Base-by-base conservation (phyloP, 2,113 vertebrate species). In the Bagarius yarrelli region DNA sequence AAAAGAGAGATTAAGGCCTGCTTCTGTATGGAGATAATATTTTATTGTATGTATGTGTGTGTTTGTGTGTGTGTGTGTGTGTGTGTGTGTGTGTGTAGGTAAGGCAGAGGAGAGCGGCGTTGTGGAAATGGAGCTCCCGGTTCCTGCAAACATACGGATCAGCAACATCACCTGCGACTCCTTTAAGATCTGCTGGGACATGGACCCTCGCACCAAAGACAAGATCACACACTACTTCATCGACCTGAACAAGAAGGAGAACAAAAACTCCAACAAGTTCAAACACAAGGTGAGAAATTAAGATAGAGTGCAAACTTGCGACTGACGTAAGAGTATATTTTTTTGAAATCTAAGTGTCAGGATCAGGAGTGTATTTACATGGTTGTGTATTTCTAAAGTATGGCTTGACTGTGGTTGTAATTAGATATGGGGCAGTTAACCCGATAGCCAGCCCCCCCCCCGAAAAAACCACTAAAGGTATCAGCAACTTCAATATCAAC, bases 221-320 rank as follows among this genome's bases (percentile, higher is more conserved):
- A 96, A 96, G 85, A 98, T 99, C 89, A 99, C 97, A 57, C 98
- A 99, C 90, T 99, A 99, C 90, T 99, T 99, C 91, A 99, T 99
- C 44, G 98, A 99, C 88, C 95, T 99, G 86, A 99, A 99, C 91
- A 99, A 99, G 92, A 99, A 99, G 90, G 98, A 99, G 90, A 99
- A 96, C 92, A 99, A 99, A 91, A 99, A 98, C 91, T 99, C 98
- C 71, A 99, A 99, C 90, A 98, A 99, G 90, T 99, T 99, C 92
- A 99, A 99, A 89, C 98, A 99, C 89, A 99, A 99, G 98, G 98
- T 99, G 94, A 27, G 32, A 40, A 40, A 40, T 40, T 8, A 40
- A 8, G 36, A 40, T n/a, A n/a, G n/a, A n/a, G n/a, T n/a, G n/a
- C n/a, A n/a, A n/a, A n/a, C n/a, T n/a, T n/a, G n/a, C n/a, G n/a